Percentiles rank a stretch among this genome's conserved stretches.
Evolutionary conservation across 2,113 vertebrate genomes (phyloP).

Genomic region (Triplophysa siluroides): DNA sequence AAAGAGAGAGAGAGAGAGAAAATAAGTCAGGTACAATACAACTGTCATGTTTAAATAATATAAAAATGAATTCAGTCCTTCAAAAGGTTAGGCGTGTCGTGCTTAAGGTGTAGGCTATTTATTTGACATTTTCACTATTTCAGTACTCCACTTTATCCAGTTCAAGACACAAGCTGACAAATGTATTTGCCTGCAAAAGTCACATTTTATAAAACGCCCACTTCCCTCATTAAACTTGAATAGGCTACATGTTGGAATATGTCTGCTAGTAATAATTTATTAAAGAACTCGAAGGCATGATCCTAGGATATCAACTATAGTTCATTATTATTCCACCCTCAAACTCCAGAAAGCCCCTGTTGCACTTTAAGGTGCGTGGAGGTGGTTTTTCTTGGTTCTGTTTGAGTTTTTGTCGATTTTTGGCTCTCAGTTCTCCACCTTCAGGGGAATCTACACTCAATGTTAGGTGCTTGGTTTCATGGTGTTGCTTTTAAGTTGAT

Average conservation of each 20-base stretch:
- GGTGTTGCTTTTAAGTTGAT: slow-evolving; percentile 12
- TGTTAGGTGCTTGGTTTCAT: slow-evolving; percentile 6
- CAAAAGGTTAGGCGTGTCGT: neutral
- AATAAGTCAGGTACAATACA: neutral
- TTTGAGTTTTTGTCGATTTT: neutral
- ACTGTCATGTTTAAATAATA: slow-evolving; percentile 1
- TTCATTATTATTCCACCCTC: neutral
- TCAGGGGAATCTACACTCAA: slow-evolving; percentile 5
- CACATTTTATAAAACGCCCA: neutral
- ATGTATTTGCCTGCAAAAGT: neutral
- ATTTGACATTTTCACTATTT: neutral
- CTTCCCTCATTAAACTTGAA: neutral
- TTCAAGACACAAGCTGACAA: neutral
- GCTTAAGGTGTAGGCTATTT: neutral
- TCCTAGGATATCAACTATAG: neutral
- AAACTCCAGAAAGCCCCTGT: neutral
- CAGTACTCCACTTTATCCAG: neutral
- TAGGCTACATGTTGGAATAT: slow-evolving; percentile 4
- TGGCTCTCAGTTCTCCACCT: neutral
- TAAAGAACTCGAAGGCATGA: slow-evolving; percentile 16
- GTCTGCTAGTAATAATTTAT: slow-evolving; percentile 21
- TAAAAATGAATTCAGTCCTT: neutral
- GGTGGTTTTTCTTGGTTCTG: neutral
- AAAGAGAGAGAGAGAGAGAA: slow-evolving; percentile 10
- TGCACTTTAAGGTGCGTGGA: neutral